These are phyloP conservation scores for Microcebus lehilahytsara DNA, from an alignment of 2,113 vertebrate species.

Conservation along the genomic window DNA sequence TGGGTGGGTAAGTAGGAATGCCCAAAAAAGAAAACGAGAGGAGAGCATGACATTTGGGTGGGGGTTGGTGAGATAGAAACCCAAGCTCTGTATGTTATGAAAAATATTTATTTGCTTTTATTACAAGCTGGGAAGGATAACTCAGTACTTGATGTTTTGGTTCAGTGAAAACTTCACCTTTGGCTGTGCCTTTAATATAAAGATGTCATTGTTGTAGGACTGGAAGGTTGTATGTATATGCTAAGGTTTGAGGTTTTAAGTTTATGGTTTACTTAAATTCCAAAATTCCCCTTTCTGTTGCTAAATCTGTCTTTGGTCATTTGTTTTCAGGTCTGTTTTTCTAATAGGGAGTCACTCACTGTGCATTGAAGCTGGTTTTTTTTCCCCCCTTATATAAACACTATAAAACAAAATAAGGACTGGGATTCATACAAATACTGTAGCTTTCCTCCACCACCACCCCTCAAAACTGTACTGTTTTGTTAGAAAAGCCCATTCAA, in stretches of 20 bases:
- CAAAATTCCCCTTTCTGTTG: slow-evolving; percentile 6
- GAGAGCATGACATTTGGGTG: background rate
- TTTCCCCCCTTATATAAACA: background rate
- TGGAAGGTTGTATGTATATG: background rate
- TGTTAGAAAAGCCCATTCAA: slow-evolving; percentile 18
- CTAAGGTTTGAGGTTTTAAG: background rate
- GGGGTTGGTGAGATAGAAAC: background rate
- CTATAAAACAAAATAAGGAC: background rate
- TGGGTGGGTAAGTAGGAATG: slow-evolving; percentile 78
- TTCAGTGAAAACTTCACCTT: slow-evolving; percentile 26
- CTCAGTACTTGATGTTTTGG: background rate
- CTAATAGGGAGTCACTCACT: background rate
- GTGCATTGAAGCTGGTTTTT: background rate
- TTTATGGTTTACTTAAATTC: slow-evolving; percentile 13
- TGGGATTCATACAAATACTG: background rate
- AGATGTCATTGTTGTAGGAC: background rate
- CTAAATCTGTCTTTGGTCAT: background rate
- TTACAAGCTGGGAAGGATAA: slow-evolving; percentile 33
- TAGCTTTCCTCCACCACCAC: background rate
- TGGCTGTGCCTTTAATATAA: background rate
- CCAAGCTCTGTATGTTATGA: background rate
- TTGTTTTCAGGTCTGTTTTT: slow-evolving; percentile 17
- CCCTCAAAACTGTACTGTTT: background rate
- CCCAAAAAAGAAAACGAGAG: background rate
- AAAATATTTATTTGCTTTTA: slow-evolving; percentile 12